Conservation (phyloP, 2,888 invertebrate species). For the Pycnomerus fuliginosus region DNA sequence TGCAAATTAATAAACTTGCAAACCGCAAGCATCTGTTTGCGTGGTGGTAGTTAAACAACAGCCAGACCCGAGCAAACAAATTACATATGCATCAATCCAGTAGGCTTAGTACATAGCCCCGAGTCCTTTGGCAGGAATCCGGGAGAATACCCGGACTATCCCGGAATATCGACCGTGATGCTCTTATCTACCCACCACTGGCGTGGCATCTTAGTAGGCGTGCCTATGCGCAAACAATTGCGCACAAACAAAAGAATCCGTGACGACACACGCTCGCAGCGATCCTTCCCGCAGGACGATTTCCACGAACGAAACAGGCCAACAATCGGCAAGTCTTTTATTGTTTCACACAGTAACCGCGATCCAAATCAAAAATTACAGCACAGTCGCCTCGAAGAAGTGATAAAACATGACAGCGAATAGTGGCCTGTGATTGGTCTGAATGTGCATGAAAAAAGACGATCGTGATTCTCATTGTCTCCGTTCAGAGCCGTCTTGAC, state of each 20-base stretch:
- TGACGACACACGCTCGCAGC: constrained; percentile 40
- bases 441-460: constrained; percentile 48
- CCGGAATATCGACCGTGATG: constrained; percentile 49
- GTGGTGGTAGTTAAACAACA: constrained; percentile 32
- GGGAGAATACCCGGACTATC: constrained; percentile 44
- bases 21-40: constrained; percentile 39
- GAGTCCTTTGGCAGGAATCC: constrained; percentile 35
- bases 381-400: constrained; percentile 51
- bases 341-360: constrained; percentile 39
- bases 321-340: constrained; percentile 33
- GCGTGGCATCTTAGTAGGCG: constrained; percentile 46
- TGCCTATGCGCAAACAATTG: constrained; percentile 44
- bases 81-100: constrained; percentile 47
- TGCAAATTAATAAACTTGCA: constrained; percentile 36
- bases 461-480: constrained; percentile 48
- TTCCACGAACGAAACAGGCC: constrained; percentile 35
- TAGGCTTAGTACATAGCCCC: constrained; percentile 21
- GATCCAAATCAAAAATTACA: constrained; percentile 50
- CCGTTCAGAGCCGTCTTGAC: constrained; percentile 41
- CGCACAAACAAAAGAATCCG: constrained; percentile 41
- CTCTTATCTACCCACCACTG: constrained; percentile 48
- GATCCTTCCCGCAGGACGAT: constrained; percentile 26
- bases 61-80: constrained; percentile 39
- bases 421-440: constrained; percentile 50
- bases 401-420: constrained; percentile 55